Evolutionary conservation across 2,113 vertebrate genomes (phyloP).

Genomic region (Chamaea fasciata): DNA sequence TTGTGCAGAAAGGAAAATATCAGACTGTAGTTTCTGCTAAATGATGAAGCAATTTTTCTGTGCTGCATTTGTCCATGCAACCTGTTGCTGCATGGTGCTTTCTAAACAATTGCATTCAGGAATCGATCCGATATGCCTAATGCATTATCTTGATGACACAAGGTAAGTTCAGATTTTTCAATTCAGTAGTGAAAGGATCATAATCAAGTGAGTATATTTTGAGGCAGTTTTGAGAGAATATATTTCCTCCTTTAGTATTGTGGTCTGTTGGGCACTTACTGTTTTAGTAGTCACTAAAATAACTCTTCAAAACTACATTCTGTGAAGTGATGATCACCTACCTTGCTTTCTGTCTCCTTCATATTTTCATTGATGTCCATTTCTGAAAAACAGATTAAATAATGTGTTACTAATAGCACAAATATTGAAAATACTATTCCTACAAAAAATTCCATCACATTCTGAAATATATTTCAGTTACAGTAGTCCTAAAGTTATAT

Average conservation of each 20-base stretch:
- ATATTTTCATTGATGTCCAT: neutral
- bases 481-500: neutral
- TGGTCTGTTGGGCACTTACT: neutral
- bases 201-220: neutral
- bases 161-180: neutral
- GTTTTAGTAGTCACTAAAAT: neutral
- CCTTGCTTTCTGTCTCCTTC: neutral
- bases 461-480: neutral
- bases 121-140: neutral
- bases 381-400: neutral
- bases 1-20: accelerated
- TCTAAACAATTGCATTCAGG: neutral
- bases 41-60: neutral
- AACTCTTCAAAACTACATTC: neutral
- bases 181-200: neutral
- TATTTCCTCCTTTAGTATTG: neutral
- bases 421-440: neutral
- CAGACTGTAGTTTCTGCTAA: neutral
- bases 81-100: neutral
- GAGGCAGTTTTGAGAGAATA: neutral
- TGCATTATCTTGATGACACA: neutral
- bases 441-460: neutral
- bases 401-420: neutral
- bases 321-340: neutral
- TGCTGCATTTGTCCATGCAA: neutral